phyloP scores from a whole-genome alignment of 2,113 vertebrate species.

The Myrmecophaga tridactyla region DNA sequence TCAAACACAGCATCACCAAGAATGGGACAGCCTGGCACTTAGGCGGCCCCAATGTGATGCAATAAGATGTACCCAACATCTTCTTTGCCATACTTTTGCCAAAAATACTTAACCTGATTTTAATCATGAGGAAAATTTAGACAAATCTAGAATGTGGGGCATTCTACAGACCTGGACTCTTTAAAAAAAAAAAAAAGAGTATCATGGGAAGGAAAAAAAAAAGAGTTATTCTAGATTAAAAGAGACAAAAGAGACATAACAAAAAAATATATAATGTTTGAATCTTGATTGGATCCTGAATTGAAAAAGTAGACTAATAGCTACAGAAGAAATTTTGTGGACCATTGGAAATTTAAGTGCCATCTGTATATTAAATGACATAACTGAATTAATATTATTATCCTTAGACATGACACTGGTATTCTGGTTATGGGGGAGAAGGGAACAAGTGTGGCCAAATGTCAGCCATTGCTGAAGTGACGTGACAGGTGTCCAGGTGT shows the following conservation, averaged over 20 bases:
- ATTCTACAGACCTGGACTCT: constrained; percentile 37
- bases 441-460: not conserved
- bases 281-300: not conserved
- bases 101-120: constrained; percentile 78
- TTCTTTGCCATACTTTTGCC: constrained; percentile 61
- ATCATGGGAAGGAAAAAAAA: not conserved
- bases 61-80: not conserved
- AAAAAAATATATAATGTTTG: not conserved
- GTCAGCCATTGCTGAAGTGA: not conserved
- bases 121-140: constrained; percentile 71
- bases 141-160: constrained; percentile 73
- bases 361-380: not conserved
- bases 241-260: not conserved
- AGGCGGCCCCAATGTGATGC: not conserved
- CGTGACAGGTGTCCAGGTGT: not conserved
- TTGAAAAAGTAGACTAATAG: not conserved
- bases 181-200: constrained; percentile 9
- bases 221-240: constrained; percentile 23
- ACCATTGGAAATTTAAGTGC: not conserved
- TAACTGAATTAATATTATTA: not conserved
- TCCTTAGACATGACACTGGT: not conserved
- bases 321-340: not conserved
- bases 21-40: not conserved
- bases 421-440: not conserved
- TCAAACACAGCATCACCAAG: not conserved